These are phyloP conservation scores for Charaxes varanes DNA, from an alignment of 1,140 invertebrate genomes.

Conservation along the genomic window DNA sequence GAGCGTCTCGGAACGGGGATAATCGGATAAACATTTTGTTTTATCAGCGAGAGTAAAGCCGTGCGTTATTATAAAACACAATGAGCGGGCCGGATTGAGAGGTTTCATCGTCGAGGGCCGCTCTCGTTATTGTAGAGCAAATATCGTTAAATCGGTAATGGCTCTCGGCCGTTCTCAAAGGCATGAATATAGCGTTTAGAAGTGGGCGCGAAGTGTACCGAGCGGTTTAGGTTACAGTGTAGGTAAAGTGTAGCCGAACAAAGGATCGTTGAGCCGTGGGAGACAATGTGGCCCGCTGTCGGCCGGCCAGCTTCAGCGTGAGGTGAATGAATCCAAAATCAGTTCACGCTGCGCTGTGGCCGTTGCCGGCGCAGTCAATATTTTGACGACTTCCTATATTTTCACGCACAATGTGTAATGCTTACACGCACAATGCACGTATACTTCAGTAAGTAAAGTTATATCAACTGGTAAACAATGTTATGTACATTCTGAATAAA, in stretches of 20 bases:
- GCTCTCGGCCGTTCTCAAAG: conserved; percentile 29
- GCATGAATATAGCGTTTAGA: conserved; percentile 37
- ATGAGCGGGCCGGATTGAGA: conserved; percentile 26
- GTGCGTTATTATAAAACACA: conserved; percentile 20
- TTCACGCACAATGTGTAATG: conserved; percentile 5
- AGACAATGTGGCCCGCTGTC: conserved; percentile 50
- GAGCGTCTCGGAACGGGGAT: conserved; percentile 13
- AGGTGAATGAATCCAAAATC: conserved; percentile 57
- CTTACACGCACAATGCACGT: too few species aligned
- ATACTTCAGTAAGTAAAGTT: too few species aligned
- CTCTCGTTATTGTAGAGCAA: conserved; percentile 44
- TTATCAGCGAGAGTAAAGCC: conserved; percentile 9
- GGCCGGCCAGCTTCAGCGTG: conserved; percentile 41
- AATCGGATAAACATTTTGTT: conserved; percentile 7
- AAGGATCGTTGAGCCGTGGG: conserved; percentile 56
- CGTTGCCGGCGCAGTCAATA: conserved; percentile 13
- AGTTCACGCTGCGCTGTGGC: conserved; percentile 27
- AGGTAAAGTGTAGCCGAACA: conserved; percentile 54
- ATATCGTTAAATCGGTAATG: conserved; percentile 48
- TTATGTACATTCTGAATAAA: too few species aligned
- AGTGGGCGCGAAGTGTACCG: conserved; percentile 45
- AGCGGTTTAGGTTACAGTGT: conserved; percentile 49
- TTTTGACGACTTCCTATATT: conserved; percentile 12
- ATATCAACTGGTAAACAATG: too few species aligned
- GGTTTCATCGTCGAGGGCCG: conserved; percentile 32